These are phyloP conservation scores for Acheta domesticus DNA, from an alignment of 2,888 invertebrate genomes.

Conservation along the genomic window DNA sequence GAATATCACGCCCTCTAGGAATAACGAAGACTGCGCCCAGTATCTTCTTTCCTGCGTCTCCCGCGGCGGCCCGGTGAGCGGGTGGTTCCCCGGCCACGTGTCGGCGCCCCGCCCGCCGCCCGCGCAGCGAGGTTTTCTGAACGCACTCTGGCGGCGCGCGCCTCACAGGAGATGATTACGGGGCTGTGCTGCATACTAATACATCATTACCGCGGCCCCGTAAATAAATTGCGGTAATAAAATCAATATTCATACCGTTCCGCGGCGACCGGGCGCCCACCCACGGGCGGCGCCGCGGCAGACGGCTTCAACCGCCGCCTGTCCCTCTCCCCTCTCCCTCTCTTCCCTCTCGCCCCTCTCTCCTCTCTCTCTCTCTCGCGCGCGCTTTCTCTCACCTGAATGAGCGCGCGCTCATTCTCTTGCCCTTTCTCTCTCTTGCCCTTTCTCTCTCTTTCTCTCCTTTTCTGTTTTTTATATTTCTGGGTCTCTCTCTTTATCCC, in stretches of 20 bases:
- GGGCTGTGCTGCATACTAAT: constrained; percentile 9
- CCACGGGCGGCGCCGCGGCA: not conserved
- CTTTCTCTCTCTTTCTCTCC: too few relatives aligned
- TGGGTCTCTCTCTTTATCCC: too few relatives aligned
- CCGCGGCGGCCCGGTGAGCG: not conserved
- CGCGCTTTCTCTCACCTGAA: too few relatives aligned
- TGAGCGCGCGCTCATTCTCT: too few relatives aligned
- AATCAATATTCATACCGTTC: constrained; percentile 18
- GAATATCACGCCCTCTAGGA: too few relatives aligned
- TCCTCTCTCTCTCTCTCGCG: not conserved
- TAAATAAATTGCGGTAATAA: constrained; percentile 18
- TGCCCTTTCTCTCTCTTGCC: too few relatives aligned
- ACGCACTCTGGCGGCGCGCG: not conserved
- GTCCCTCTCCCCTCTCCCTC: not conserved
- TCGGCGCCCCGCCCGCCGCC: not conserved
- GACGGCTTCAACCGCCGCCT: not conserved
- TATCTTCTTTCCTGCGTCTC: not conserved
- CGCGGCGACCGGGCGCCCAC: not conserved
- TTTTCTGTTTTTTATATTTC: too few relatives aligned
- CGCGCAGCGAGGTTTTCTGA: not conserved
- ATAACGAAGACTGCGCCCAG: too few relatives aligned
- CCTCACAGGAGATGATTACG: constrained; percentile 8
- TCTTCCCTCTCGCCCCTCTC: not conserved
- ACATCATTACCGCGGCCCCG: constrained; percentile 18
- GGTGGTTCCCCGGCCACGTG: not conserved